These are phyloP conservation scores for Aphelinus certus DNA, from an alignment of 1,140 invertebrate species.

Conservation along the genomic window DNA sequence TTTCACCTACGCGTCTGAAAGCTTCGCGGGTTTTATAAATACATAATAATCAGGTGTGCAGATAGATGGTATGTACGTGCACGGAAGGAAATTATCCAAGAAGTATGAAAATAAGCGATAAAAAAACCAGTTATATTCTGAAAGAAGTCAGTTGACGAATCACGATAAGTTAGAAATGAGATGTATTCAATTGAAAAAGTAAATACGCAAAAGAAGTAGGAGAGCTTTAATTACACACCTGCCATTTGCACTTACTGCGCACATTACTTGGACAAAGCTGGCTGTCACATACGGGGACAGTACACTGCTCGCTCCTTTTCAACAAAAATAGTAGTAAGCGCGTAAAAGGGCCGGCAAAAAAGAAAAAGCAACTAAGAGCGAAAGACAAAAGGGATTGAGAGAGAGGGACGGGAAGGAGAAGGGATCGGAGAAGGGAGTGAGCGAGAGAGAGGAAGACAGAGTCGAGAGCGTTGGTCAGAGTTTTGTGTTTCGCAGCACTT, in stretches of 20 bases:
- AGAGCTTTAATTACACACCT: slow-evolving; percentile 3
- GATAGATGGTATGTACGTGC: neutral
- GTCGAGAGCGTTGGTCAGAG: slow-evolving; percentile 23
- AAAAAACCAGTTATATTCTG: neutral
- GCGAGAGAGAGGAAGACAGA: neutral
- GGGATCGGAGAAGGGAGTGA: too few relatives aligned
- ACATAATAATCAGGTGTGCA: too few relatives aligned
- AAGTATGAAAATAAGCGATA: neutral
- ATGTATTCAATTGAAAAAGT: neutral
- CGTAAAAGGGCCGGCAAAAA: neutral
- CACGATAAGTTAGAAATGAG: neutral
- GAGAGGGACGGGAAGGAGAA: neutral
- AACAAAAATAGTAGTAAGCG: slow-evolving; percentile 10
- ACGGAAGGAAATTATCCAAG: neutral
- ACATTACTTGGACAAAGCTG: slow-evolving; percentile 1
- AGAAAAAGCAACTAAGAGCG: slow-evolving; percentile 25
- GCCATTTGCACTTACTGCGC: slow-evolving; percentile 7
- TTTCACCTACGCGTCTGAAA: too few relatives aligned
- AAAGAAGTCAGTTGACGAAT: neutral
- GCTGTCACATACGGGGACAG: neutral
- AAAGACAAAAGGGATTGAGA: slow-evolving; percentile 32
- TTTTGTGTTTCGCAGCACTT: slow-evolving; percentile 48
- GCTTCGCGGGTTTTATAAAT: too few relatives aligned
- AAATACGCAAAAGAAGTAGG: neutral
- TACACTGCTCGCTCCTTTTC: neutral